These are phyloP conservation scores for Neostethus bicornis DNA, from an alignment of 2,797 vertebrate species.

Conservation along the genomic window DNA sequence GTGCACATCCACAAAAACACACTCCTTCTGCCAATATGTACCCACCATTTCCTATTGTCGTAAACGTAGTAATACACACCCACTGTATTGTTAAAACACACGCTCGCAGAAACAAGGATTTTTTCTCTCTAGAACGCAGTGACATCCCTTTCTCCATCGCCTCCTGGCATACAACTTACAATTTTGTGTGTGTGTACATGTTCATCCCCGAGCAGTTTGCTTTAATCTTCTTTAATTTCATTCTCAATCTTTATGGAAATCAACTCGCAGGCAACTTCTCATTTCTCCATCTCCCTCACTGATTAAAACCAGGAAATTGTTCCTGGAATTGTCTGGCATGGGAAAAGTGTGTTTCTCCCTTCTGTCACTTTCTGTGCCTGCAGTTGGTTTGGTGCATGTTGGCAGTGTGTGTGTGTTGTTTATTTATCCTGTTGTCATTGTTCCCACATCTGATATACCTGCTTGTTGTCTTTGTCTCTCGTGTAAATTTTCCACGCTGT, in stretches of 20 bases:
- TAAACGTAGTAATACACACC: constrained; percentile 27
- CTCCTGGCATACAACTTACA: constrained; percentile 19
- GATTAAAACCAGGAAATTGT: constrained; percentile 73
- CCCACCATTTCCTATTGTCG: constrained; percentile 13
- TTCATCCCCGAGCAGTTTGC: constrained; percentile 62
- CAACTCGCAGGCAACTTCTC: constrained; percentile 62
- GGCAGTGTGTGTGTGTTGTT: constrained; percentile 1
- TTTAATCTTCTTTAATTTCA: constrained; percentile 77
- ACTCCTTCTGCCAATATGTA: constrained; percentile 34
- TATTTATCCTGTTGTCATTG: neutral
- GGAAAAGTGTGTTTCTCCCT: constrained; percentile 41
- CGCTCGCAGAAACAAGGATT: neutral
- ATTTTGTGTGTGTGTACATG: constrained; percentile 22
- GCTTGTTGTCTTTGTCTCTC: constrained; percentile 26
- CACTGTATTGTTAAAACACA: constrained; percentile 2
- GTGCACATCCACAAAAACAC: constrained; percentile 27
- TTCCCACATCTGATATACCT: constrained; percentile 6
- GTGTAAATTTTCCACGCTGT: constrained; percentile 25
- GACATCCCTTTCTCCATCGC: constrained; percentile 14
- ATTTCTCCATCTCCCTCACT: constrained; percentile 66
- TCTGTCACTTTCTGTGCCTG: constrained; percentile 37
- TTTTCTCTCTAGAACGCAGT: constrained; percentile 6
- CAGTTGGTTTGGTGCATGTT: constrained; percentile 22
- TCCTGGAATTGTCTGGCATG: constrained; percentile 62
- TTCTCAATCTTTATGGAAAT: constrained; percentile 79